Evolutionary conservation across 1,140 invertebrate genomes (phyloP).

Genomic region (Drosophila tristis): DNA sequence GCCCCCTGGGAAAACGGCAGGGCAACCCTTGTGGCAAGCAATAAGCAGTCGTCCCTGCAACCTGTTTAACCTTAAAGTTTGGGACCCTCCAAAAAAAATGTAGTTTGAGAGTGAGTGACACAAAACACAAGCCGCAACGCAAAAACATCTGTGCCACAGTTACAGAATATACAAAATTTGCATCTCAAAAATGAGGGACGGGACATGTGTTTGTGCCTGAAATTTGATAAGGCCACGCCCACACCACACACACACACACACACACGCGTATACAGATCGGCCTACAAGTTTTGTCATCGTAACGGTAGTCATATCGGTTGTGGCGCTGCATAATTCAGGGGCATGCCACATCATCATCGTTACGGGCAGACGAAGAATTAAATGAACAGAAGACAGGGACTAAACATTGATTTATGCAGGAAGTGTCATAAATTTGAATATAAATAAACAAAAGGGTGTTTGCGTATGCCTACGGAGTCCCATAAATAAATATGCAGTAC

Average conservation of each 20-base stretch:
- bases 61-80: constrained; percentile 34
- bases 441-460: constrained; percentile 55
- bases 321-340: constrained; percentile 51
- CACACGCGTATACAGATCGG: neutral
- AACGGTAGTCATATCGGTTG: constrained; percentile 6
- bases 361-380: too few relatives aligned
- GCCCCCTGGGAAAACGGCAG: constrained; percentile 17
- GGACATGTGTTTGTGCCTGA: constrained; percentile 56
- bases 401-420: constrained; percentile 55
- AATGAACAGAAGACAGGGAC: constrained; percentile 21
- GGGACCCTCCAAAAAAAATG: constrained; percentile 29
- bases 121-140: constrained; percentile 60
- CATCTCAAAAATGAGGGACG: constrained; percentile 32
- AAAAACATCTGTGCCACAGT: constrained; percentile 52
- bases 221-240: constrained; percentile 44
- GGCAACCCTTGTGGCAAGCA: too few relatives aligned
- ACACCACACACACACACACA: constrained; percentile 1
- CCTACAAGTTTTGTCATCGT: constrained; percentile 10
- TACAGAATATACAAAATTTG: constrained; percentile 24
- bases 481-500: constrained; percentile 48
- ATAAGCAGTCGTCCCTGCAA: constrained; percentile 14
- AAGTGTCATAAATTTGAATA: constrained; percentile 64
- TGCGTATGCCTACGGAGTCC: constrained; percentile 1
- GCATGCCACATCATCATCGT: constrained; percentile 13
- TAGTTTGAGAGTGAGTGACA: constrained; percentile 20